These are phyloP conservation scores for Cynodonichthys magdalenae DNA, from an alignment of 2,797 vertebrate genomes.

Conservation along the genomic window DNA sequence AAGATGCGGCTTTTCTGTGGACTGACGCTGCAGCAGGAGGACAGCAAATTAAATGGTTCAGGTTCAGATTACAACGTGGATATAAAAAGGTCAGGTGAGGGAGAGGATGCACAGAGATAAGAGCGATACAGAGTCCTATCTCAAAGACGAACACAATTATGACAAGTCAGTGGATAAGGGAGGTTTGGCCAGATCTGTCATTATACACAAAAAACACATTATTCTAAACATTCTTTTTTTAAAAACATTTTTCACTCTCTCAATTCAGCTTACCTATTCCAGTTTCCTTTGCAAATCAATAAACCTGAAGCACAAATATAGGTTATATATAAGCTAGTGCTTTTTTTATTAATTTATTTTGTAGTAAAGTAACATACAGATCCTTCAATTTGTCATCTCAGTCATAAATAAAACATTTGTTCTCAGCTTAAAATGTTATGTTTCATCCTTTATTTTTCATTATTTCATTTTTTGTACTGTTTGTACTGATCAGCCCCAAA, in stretches of 20 bases:
- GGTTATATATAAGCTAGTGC: too few relatives aligned
- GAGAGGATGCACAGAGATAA: neutral
- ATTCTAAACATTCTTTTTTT: neutral
- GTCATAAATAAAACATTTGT: neutral
- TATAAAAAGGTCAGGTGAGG: conserved; percentile 2
- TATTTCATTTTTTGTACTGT: neutral
- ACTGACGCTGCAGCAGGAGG: conserved; percentile 8
- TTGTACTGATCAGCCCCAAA: neutral
- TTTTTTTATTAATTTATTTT: neutral
- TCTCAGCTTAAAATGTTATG: neutral
- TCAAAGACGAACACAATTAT: too few relatives aligned
- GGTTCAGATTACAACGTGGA: conserved; percentile 11
- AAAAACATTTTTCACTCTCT: too few relatives aligned
- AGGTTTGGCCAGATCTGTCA: neutral
- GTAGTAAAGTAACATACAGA: neutral
- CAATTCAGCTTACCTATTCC: neutral
- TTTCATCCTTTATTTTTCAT: too few relatives aligned
- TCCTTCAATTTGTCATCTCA: conserved; percentile 1
- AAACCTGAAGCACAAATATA: neutral
- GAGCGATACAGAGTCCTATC: neutral
- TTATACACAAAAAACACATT: too few relatives aligned
- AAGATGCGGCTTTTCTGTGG: conserved; percentile 20
- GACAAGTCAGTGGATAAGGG: neutral
- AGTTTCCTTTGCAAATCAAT: neutral
- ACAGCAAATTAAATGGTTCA: conserved; percentile 17